A percentile compares a stretch with the other conserved stretches of the same genome.
Evolutionary conservation across 2,888 invertebrate species (phyloP).

Genomic region (Diarsia dahlii): DNA sequence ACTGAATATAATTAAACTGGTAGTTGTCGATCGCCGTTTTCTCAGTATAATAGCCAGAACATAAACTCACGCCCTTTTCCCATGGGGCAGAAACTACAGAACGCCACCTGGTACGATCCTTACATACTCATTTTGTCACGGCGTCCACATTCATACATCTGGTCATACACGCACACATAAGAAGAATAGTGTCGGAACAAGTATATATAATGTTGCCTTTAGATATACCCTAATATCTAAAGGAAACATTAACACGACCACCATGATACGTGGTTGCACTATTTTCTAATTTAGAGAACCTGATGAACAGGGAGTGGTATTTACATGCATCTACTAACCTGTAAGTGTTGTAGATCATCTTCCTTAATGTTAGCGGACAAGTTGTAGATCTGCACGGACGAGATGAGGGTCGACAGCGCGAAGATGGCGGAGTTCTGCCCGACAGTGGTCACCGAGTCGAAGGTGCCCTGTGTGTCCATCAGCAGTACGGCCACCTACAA

Average conservation of each 20-base stretch:
- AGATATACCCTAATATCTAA: too few species aligned
- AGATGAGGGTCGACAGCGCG: constrained; percentile 96
- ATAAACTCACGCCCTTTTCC: too few species aligned
- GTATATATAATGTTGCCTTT: too few species aligned
- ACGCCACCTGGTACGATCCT: too few species aligned
- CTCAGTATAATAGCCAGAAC: too few species aligned
- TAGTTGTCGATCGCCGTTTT: too few species aligned
- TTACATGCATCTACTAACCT: constrained; percentile 81
- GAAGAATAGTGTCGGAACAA: background rate
- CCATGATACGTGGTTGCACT: background rate
- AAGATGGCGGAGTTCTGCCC: constrained; percentile 96
- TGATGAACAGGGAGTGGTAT: background rate
- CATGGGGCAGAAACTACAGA: too few species aligned
- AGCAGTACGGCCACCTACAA: constrained; percentile 95
- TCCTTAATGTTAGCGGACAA: constrained; percentile 98
- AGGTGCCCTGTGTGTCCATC: constrained; percentile 97
- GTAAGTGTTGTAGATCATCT: constrained; percentile 98
- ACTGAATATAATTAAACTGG: too few species aligned
- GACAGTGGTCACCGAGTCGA: constrained; percentile 98
- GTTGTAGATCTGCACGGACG: constrained; percentile 98
- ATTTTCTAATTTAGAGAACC: background rate
- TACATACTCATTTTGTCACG: too few species aligned
- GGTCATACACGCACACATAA: too few species aligned
- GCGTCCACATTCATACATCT: too few species aligned
- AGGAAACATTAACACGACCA: background rate